Conservation (phyloP, 1,140 invertebrate species). For the Pogonomyrmex barbatus region DNA sequence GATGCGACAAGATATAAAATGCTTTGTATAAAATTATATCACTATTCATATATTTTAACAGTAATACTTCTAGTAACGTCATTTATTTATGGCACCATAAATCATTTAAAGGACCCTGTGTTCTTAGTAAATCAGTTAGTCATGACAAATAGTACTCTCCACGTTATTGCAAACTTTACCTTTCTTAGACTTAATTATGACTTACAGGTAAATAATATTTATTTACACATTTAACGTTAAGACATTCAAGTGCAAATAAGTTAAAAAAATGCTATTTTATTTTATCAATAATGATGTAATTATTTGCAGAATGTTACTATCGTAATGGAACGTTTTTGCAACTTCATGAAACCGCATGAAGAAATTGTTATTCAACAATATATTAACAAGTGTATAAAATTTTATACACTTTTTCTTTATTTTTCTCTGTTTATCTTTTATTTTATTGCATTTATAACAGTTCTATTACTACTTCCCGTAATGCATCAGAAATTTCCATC, state of each 20-base stretch:
- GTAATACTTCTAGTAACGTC: neutral
- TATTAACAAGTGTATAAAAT: neutral
- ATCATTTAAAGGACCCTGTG: neutral
- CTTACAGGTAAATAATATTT: neutral
- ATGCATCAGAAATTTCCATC: constrained; percentile 33
- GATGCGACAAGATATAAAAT: neutral
- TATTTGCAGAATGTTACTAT: constrained; percentile 24
- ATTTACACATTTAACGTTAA: neutral
- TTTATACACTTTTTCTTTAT: constrained; percentile 42
- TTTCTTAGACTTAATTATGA: neutral
- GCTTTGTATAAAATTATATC: neutral
- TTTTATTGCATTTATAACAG: constrained; percentile 27
- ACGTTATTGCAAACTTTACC: neutral
- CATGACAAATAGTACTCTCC: neutral
- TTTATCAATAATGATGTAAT: neutral
- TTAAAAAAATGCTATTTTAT: neutral
- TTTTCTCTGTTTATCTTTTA: constrained; percentile 56
- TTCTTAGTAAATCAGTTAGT: neutral
- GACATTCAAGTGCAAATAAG: neutral
- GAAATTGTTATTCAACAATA: constrained; percentile 16
- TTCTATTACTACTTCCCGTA: constrained; percentile 65
- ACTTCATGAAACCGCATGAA: neutral
- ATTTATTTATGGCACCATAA: neutral
- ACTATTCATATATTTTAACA: neutral
- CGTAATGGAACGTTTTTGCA: constrained; percentile 1